Conservation (phyloP, 2,797 vertebrate genomes). For the Acipenser transmontanus region DNA sequence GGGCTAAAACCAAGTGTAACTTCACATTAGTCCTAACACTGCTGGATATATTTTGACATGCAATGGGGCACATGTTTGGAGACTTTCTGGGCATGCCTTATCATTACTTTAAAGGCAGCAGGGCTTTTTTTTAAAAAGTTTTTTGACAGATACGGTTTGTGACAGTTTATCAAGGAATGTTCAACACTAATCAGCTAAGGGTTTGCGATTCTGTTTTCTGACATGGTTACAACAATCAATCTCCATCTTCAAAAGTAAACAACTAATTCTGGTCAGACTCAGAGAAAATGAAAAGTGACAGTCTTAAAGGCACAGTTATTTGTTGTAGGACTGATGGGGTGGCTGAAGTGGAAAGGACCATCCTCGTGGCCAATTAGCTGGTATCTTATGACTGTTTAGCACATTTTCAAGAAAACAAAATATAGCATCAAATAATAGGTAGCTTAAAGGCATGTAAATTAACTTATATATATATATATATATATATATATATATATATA, state of each 20-base stretch:
- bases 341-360: not conserved
- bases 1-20: not conserved
- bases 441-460: not conserved
- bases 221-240: slow-evolving; percentile 3
- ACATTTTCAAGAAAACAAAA: not conserved
- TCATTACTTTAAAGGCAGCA: not conserved
- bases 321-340: not conserved
- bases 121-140: slow-evolving; percentile 3
- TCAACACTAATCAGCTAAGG: slow-evolving; percentile 19
- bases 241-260: not conserved
- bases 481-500: not conserved
- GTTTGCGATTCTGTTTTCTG: slow-evolving; percentile 6
- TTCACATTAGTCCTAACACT: not conserved
- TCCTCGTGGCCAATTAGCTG: not conserved
- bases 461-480: not conserved
- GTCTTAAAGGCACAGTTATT: not conserved
- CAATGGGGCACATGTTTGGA: not conserved
- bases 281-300: not conserved
- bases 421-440: slow-evolving; percentile 4
- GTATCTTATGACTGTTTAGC: not conserved
- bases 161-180: slow-evolving; percentile 8
- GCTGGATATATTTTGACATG: not conserved
- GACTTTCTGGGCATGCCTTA: not conserved
- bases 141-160: slow-evolving; percentile 8
- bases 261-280: not conserved